Evolutionary conservation across 2,888 invertebrate genomes (phyloP).

Genomic region (Papilio protenor): DNA sequence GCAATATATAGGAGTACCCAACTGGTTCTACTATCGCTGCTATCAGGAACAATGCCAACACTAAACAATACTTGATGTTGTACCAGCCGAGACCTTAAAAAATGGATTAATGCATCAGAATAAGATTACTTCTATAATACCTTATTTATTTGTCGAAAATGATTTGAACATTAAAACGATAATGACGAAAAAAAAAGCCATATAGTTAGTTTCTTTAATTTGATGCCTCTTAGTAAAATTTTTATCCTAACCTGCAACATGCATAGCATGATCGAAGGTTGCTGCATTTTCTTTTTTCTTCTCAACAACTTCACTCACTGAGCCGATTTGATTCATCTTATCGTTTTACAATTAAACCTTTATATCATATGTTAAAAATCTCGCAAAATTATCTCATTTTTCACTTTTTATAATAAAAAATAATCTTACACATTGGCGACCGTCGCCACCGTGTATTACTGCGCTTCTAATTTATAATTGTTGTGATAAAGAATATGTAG

Average conservation of each 20-base stretch:
- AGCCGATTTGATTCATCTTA: constrained; percentile 31
- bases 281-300: constrained; percentile 18
- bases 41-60: constrained; percentile 77
- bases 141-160: too few relatives aligned
- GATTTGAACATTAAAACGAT: too few relatives aligned
- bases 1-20: constrained; percentile 86
- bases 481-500: constrained; percentile 32
- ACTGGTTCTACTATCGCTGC: constrained; percentile 86
- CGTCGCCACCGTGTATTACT: constrained; percentile 3
- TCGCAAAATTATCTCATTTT: constrained; percentile 3
- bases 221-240: neutral
- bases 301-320: constrained; percentile 22
- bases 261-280: constrained; percentile 37
- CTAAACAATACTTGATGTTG: constrained; percentile 69
- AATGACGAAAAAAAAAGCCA: too few relatives aligned
- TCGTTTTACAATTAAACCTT: neutral
- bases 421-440: constrained; percentile 14
- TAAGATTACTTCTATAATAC: neutral
- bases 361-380: neutral
- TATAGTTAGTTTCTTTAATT: neutral
- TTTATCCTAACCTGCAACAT: constrained; percentile 37
- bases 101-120: neutral
- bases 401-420: neutral
- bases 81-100: constrained; percentile 72
- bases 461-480: constrained; percentile 23